Evolutionary conservation across 2,888 invertebrate genomes (phyloP).

Genomic region (Crocallis elinguaria): DNA sequence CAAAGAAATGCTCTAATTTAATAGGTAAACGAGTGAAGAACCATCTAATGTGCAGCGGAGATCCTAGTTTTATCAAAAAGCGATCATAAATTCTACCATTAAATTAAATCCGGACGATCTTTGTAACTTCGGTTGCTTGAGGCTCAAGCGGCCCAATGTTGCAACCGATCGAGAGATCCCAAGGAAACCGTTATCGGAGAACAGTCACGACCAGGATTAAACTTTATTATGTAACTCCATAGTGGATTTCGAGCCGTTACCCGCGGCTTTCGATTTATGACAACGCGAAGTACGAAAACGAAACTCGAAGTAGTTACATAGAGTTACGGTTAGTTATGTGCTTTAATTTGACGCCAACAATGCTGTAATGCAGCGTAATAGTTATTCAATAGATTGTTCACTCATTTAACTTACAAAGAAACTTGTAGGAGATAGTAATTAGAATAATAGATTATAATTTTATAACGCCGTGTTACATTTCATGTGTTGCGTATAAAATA

Average conservation of each 20-base stretch:
- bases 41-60: no score
- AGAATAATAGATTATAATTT: slow-evolving; percentile 3
- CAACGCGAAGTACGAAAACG: slow-evolving; percentile 41
- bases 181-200: slow-evolving; percentile 38
- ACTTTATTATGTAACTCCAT: slow-evolving; percentile 61
- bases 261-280: slow-evolving; percentile 67
- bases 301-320: slow-evolving; percentile 45
- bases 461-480: slow-evolving; percentile 7
- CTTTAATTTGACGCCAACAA: slow-evolving; percentile 17
- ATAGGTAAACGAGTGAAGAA: no score
- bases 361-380: slow-evolving; percentile 22
- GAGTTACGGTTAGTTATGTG: slow-evolving; percentile 20
- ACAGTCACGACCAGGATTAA: slow-evolving; percentile 73
- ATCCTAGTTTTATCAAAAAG: not conserved
- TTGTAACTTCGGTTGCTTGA: not conserved
- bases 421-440: slow-evolving; percentile 2
- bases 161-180: slow-evolving; percentile 25
- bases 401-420: slow-evolving; percentile 10
- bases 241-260: slow-evolving; percentile 63
- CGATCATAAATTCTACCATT: not conserved
- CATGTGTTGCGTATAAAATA: slow-evolving; percentile 27
- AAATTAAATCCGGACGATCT: not conserved
- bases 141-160: slow-evolving; percentile 9
- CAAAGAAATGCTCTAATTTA: no score
- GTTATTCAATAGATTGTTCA: slow-evolving; percentile 28